Base-by-base conservation (phyloP, 2,113 vertebrate genomes). In the Catagonus wagneri region DNA sequence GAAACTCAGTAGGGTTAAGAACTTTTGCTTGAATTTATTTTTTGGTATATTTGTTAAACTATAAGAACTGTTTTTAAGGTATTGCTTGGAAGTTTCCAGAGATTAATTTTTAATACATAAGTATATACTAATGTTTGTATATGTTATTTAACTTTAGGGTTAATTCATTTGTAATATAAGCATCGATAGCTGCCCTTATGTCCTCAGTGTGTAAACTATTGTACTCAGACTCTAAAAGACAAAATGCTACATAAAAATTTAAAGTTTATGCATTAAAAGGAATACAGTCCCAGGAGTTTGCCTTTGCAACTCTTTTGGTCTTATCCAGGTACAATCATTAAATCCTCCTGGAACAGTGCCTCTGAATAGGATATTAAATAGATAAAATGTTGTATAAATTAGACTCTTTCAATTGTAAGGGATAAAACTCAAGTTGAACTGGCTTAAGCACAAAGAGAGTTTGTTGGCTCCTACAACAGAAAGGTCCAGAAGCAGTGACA, bases 21-120 rank as follows among this genome's bases (percentile, higher is more conserved):
- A 85, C 2, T 0, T 90, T 94, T 89, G 39, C 66, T 75, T 76
- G n/a, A 27, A 14, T 88, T 79, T 36, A 63, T 79, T 80, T 81
- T 90, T 66, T 69, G 25, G 2, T 68, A 10, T 93, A 50, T 93
- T 87, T 78, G 56, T 93, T 19, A 79, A 96, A 96, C 81, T 16
- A 19, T 36, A 78, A 52, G n/a, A 90, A 88, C 72, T 94, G 17
- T 54, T 92, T 23, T 60, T 83, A 39, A 14, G 13, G 1, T 12
- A 65, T 25, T 93, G 29, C 63, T 92, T 83, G 52, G 56, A 93
- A 79, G 6, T n/a, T 83, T 79, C n/a, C 19, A 58, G 54, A 86
- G 54, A 32, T 66, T 50, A 23, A 56, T 74, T 89, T 85, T 93
- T 74, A 58, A 60, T 79, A 39, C 2, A 50, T 32, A 81, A 19